These are phyloP conservation scores for Rattus rattus DNA, from an alignment of 2,113 vertebrate species.

Conservation along the genomic window DNA sequence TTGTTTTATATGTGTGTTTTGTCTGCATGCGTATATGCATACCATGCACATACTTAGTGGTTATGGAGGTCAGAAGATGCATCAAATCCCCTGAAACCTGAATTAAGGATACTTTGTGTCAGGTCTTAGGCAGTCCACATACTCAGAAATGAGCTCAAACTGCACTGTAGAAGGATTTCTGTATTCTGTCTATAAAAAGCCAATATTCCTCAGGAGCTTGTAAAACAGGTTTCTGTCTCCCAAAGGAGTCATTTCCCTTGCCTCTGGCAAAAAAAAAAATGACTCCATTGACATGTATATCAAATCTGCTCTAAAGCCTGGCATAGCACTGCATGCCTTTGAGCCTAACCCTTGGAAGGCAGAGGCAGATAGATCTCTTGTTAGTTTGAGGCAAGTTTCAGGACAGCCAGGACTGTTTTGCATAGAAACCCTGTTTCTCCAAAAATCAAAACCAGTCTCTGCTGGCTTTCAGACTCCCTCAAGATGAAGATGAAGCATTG, in stretches of 20 bases:
- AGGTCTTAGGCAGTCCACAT: background rate
- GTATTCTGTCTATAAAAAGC: background rate
- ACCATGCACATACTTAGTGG: background rate
- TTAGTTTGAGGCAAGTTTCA: background rate
- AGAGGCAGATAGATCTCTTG: background rate
- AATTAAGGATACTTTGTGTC: background rate
- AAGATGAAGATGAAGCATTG: background rate
- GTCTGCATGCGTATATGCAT: background rate
- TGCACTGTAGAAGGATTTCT: background rate
- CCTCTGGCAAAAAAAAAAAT: background rate
- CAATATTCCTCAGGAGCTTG: background rate
- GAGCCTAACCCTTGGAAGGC: background rate
- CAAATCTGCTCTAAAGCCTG: background rate
- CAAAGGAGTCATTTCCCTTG: background rate
- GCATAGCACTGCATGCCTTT: background rate
- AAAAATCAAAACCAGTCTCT: background rate
- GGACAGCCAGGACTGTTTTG: background rate
- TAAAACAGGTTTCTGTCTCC: background rate
- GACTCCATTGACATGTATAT: background rate
- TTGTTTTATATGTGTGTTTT: background rate
- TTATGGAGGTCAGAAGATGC: background rate
- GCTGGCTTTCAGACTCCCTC: background rate
- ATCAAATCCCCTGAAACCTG: background rate
- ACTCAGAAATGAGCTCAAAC: background rate
- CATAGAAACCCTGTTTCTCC: background rate